Conservation (phyloP, 2,113 vertebrate genomes). For the Serranochromis macrocephalus region DNA sequence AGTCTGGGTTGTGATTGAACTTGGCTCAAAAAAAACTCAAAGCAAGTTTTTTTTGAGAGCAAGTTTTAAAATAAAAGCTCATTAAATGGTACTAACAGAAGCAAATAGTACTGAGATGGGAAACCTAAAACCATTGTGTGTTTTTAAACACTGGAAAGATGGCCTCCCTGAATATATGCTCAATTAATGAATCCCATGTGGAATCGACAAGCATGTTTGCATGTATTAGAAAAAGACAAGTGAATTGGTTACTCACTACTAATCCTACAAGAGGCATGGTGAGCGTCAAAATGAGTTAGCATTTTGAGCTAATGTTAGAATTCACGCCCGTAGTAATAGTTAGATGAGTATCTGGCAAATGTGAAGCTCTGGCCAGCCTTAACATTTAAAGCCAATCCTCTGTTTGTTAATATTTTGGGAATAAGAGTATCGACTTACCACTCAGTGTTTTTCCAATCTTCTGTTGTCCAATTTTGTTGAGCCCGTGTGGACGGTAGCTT, state of each 20-base stretch:
- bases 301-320: neutral
- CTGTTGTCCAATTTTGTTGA: neutral
- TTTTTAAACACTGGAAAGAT: neutral
- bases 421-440: neutral
- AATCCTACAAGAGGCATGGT: neutral
- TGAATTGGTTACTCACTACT: neutral
- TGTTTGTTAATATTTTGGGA: neutral
- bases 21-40: neutral
- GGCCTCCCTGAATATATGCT: neutral
- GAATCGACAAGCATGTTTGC: neutral
- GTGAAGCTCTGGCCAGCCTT: neutral
- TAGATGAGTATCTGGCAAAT: neutral
- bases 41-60: neutral
- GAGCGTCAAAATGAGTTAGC: neutral
- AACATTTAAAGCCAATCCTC: neutral
- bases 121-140: neutral
- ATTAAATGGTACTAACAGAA: neutral
- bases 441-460: neutral
- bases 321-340: fast-evolving
- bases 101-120: neutral
- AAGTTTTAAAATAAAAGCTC: neutral
- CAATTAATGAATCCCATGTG: conserved; percentile 33
- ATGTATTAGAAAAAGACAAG: neutral
- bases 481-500: fast-evolving
- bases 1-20: neutral